Base-by-base conservation (phyloP, 2,888 invertebrate genomes). In the Drosophila kuntzei region DNA sequence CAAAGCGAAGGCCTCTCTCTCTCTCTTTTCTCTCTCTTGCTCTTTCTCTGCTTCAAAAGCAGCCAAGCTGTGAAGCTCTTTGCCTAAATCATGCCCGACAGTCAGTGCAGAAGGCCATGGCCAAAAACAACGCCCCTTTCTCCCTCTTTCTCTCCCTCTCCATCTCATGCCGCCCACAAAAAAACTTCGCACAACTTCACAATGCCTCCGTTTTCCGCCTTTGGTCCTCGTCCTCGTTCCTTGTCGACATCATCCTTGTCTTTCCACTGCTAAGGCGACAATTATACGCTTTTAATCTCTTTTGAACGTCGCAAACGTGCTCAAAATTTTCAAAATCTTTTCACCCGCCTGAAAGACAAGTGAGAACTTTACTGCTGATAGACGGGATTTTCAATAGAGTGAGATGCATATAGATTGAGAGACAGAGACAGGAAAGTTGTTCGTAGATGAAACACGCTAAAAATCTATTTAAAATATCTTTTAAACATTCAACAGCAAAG, bases 211-310 rank as follows among this genome's bases (percentile, higher is more conserved):
- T 65, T 51, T 51, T 22, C 11, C 46, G 18, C 7, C 50, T 36
- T 49, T 50, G 8, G 14, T 14, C 43, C 32, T 7, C 41, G 59
- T 25, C 32, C 20, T 39, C 49, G 5, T 29, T n/a, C n/a, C 18
- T 8, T 27, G 11, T 41, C 20, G n/a, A 41, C 41, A 14, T 32
- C 53, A 54, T 54, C 39, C 53, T 64, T 59, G 36, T 43, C 49
- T 51, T 39, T 59, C 60, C 67, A 39, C 73, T 74, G 81, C 79
- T 80, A 86, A 88, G 89, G 89, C 85, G 85, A 86, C 88, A 86
- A 86, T 86, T 86, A 86, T 89, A 89, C 89, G 85, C 85, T 86
- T 86, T 86, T 86, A 86, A 86, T 86, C 89, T 86, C 85, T 86
- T 86, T 89, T 86, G 85, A 86, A 86, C 88, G 89, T 89, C 88